Evolutionary conservation across 2,113 vertebrate genomes (phyloP), one percentile per base, ranked within the genome.

Genomic region (Centropus unirufus): DNA sequence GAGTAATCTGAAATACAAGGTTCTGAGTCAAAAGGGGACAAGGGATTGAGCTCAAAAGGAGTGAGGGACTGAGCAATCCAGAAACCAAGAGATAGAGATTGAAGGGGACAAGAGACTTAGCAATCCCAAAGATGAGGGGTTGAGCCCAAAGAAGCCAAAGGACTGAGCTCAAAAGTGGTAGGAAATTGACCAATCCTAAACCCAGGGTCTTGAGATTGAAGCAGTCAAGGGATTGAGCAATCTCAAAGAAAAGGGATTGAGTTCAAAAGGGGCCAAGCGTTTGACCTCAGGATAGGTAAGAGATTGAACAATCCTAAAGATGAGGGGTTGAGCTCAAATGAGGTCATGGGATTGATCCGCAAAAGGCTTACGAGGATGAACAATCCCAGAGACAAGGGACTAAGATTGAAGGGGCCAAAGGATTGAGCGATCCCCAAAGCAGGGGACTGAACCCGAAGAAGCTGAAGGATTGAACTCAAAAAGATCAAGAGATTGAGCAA

Each of bases 31-130:
- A 12, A 75, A 70, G 14, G 19, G 9, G 11, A 2, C 26, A 81
- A 39, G 4, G 19, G 36, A 24, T 42, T 55, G 46, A 77, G 15
- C 11, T 40, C 34, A 51, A 77, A 30, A 62, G 22, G 21, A 12
- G 8, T 12, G 55, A 75, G 8, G 10, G 36, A 72, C 12, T 36
- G n/a, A 62, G 40, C 3, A 34, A 77, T 30, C n/a, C 46, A 30
- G 21, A 42, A 83, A 1, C 2, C 8, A 30, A 4, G 18, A 17
- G 3, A 40, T 1, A 55, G n/a, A 76, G 14, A 8, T 5, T 4
- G 8, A 75, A 70, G 17, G 18, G 11, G 10, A 15, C 44, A 46
- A 46, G 44, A 18, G 17, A 46, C 19, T 18, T 8, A 46, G 13
- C 44, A 46, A 46, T 46, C 44, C 44, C 42, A 44, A 44, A 44